These are phyloP conservation scores for Gobiocypris rarus DNA, from an alignment of 2,113 vertebrate genomes.

Conservation along the genomic window DNA sequence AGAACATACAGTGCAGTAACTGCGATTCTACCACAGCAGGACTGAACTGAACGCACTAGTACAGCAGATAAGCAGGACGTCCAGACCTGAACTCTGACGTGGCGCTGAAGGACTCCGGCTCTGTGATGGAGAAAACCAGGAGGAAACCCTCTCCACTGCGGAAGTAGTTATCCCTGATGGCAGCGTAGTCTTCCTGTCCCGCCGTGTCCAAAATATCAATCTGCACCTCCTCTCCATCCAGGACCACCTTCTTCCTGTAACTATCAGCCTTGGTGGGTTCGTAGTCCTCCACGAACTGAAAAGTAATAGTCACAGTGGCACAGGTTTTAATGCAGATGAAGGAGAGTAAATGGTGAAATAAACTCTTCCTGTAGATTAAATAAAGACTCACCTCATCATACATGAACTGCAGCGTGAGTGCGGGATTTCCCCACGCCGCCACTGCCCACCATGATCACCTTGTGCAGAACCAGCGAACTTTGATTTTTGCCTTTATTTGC, in stretches of 20 bases:
- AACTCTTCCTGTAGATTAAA: too few species aligned
- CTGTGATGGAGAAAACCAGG: slow-evolving; percentile 95
- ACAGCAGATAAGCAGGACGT: background rate
- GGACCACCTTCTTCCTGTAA: slow-evolving; percentile 97
- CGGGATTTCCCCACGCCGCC: slow-evolving; percentile 78
- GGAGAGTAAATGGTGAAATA: too few species aligned
- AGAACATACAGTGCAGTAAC: background rate
- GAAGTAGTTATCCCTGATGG: slow-evolving; percentile 98
- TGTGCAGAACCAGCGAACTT: slow-evolving; percentile 76
- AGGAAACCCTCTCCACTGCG: slow-evolving; percentile 96
- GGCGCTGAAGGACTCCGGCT: slow-evolving; percentile 91
- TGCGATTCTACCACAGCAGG: background rate
- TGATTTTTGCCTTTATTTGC: slow-evolving; percentile 74
- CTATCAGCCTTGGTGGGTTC: slow-evolving; percentile 99
- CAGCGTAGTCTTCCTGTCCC: slow-evolving; percentile 95
- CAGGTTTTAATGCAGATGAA: too few species aligned
- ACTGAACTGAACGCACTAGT: background rate
- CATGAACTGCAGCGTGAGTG: slow-evolving; percentile 80
- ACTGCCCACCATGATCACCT: slow-evolving; percentile 80
- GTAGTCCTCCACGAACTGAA: slow-evolving; percentile 97
- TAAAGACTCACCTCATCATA: slow-evolving; percentile 74
- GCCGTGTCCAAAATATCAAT: slow-evolving; percentile 90
- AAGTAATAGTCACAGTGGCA: too few species aligned
- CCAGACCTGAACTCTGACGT: slow-evolving; percentile 89
- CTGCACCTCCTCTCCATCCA: slow-evolving; percentile 97